phyloP scores from a whole-genome alignment of 2,797 vertebrate genomes.

The Heliangelus exortis region DNA sequence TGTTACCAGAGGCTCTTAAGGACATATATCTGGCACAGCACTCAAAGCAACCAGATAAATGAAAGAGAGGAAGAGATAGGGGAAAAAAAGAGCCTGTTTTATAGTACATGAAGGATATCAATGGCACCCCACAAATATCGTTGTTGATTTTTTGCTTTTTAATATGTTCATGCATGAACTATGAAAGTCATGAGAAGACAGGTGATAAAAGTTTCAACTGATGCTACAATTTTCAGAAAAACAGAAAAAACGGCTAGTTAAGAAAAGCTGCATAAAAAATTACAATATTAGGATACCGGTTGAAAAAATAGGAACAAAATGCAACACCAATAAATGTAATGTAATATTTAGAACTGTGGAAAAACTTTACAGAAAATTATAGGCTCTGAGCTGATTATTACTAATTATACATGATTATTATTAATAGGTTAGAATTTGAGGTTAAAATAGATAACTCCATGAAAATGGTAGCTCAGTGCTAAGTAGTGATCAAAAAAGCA shows the following conservation, averaged over 20 bases:
- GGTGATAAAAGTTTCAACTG: neutral
- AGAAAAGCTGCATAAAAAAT: neutral
- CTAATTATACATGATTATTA: neutral
- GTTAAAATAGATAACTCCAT: neutral
- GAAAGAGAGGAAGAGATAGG: neutral
- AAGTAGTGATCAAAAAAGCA: neutral
- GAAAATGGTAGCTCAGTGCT: neutral
- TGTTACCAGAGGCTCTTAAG: neutral
- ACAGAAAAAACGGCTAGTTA: neutral
- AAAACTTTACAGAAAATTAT: neutral
- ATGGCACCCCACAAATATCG: neutral
- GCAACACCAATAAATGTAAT: neutral
- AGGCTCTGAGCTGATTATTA: neutral
- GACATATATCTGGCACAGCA: neutral
- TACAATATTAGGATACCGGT: neutral
- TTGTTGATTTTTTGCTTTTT: neutral
- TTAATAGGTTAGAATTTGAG: neutral
- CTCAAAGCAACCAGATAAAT: neutral
- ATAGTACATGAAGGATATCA: neutral
- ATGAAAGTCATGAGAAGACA: neutral
- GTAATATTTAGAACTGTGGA: rapidly evolving
- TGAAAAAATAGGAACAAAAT: neutral
- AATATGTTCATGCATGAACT: neutral
- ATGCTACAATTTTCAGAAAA: neutral
- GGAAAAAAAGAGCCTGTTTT: neutral